Evolutionary conservation across 2,797 vertebrate genomes (phyloP).

Genomic region (Sebastes cheni): DNA sequence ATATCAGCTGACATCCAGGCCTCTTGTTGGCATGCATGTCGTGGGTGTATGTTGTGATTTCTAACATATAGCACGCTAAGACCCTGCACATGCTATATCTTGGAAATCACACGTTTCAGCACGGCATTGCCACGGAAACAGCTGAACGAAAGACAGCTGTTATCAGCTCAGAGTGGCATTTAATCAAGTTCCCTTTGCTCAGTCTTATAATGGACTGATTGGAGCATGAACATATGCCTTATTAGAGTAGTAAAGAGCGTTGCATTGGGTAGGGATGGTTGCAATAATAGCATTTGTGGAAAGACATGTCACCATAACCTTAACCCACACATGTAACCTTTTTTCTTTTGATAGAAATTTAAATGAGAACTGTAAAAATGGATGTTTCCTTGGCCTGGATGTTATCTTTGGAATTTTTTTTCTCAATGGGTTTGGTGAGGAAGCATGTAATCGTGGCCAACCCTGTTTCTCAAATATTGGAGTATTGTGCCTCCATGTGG

Average conservation of each 20-base stretch:
- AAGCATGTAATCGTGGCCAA: neutral
- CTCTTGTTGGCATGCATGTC: neutral
- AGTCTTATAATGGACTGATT: slow-evolving; percentile 16
- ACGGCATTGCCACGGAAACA: slow-evolving; percentile 17
- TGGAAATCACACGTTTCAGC: slow-evolving; percentile 24
- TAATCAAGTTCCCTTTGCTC: slow-evolving; percentile 15
- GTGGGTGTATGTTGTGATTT: neutral
- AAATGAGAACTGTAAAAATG: neutral
- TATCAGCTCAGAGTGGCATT: slow-evolving; percentile 23
- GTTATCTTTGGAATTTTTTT: slow-evolving; percentile 5
- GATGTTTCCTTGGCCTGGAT: neutral
- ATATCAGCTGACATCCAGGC: slow-evolving; percentile 3
- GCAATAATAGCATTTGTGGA: neutral
- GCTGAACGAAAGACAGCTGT: slow-evolving; percentile 21
- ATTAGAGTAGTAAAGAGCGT: neutral
- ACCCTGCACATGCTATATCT: slow-evolving; percentile 9
- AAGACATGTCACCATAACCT: too few relatives aligned
- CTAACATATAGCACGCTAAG: neutral
- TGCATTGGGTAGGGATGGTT: neutral
- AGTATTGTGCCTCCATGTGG: slow-evolving; percentile 67
- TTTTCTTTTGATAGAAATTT: neutral
- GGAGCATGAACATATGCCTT: neutral
- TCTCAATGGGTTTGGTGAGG: slow-evolving; percentile 36
- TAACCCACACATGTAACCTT: neutral
- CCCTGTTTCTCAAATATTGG: neutral